Conservation (phyloP, 2,797 vertebrate species). For the Eulemur albifrons region DNA sequence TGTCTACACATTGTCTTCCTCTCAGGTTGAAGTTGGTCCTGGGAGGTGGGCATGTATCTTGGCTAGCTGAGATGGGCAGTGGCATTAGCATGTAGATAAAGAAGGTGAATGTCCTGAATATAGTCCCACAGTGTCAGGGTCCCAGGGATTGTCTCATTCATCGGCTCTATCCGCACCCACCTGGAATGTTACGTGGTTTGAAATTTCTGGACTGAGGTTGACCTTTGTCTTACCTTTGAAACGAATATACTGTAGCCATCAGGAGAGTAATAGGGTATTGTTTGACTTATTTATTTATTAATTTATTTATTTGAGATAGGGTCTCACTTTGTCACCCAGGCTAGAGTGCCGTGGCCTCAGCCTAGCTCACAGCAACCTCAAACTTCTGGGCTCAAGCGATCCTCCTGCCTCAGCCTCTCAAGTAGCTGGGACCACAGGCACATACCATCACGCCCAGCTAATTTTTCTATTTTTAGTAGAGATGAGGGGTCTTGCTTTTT, state of each 20-base stretch:
- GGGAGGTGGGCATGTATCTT: not conserved
- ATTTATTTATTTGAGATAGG: too few species aligned
- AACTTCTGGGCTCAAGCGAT: too few species aligned
- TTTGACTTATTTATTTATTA: not conserved
- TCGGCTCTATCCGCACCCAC: not conserved
- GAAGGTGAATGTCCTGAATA: not conserved
- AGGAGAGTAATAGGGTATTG: not conserved
- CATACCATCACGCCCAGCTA: too few species aligned
- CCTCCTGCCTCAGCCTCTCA: too few species aligned
- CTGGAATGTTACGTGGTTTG: not conserved
- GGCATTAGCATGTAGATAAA: not conserved
- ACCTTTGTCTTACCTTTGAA: conserved; percentile 16
- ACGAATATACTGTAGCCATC: not conserved
- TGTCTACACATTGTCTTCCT: not conserved
- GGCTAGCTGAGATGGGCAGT: not conserved
- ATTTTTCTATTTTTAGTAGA: too few species aligned
- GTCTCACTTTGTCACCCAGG: too few species aligned
- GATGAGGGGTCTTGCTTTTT: too few species aligned
- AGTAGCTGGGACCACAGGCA: too few species aligned
- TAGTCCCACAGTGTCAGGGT: not conserved
- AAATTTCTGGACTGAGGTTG: not conserved
- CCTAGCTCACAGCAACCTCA: too few species aligned
- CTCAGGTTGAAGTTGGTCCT: not conserved
- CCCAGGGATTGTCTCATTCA: not conserved
- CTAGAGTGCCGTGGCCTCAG: too few species aligned